Evolutionary conservation across 2,888 invertebrate genomes (phyloP), one percentile per base, ranked within the genome.

Genomic region (Polyommatus iphigenia): DNA sequence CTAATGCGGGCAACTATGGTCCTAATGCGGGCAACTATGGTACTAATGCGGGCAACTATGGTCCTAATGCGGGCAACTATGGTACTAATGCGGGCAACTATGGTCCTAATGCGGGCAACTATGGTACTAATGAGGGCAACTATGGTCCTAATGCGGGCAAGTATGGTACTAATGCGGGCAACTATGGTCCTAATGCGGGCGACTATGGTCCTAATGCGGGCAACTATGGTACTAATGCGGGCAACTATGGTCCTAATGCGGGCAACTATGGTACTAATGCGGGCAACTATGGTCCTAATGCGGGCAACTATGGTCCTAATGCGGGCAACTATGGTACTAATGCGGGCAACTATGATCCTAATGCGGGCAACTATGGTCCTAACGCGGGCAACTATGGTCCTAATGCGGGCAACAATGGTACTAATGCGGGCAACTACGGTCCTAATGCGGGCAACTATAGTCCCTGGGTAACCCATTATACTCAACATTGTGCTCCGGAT

Each of bases 1-100:
- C 62, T 8, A 62, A 62, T 4, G 6, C 78, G 78, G 32, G 24
- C 24, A 67, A 76, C 77, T 62, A 13, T 62, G 62, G 0, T 8
- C 24, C 24, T 24, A 24, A 62, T 8, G n/a, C n/a, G n/a, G n/a
- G n/a, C n/a, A n/a, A n/a, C n/a, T n/a, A n/a, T n/a, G n/a, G n/a
- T n/a, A n/a, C n/a, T n/a, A n/a, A n/a, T n/a, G n/a, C n/a, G n/a
- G n/a, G n/a, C n/a, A n/a, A n/a, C n/a, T n/a, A n/a, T n/a, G n/a
- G n/a, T n/a, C n/a, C n/a, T n/a, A n/a, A n/a, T n/a, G n/a, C n/a
- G n/a, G n/a, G n/a, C n/a, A n/a, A n/a, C n/a, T n/a, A n/a, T n/a
- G n/a, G n/a, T n/a, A n/a, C n/a, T n/a, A n/a, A n/a, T n/a, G n/a
- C n/a, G n/a, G n/a, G n/a, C n/a, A n/a, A n/a, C n/a, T n/a, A n/a